Percentiles rank a stretch among this genome's conserved stretches.
Evolutionary conservation across 1,140 invertebrate genomes (phyloP).

Genomic region (Phymorhynchus buccinoides): DNA sequence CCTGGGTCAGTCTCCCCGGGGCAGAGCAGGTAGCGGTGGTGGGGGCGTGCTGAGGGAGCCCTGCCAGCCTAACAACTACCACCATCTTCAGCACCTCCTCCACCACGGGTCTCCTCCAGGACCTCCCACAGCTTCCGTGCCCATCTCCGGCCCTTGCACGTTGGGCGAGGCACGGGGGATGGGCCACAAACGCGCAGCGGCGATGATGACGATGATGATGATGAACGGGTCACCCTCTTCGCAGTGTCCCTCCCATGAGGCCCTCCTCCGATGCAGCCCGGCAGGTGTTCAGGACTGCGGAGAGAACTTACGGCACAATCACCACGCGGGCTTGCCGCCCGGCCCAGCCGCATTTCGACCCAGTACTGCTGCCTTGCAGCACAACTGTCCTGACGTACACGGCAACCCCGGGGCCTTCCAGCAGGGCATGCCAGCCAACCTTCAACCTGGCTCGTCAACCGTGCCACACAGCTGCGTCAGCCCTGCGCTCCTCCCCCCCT

Average conservation of each 20-base stretch:
- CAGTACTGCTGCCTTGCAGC: constrained; percentile 23
- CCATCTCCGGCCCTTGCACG: constrained; percentile 59
- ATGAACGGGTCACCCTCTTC: too few relatives aligned
- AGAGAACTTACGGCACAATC: too few relatives aligned
- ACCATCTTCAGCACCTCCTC: too few relatives aligned
- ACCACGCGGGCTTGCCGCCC: too few relatives aligned
- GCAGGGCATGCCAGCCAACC: constrained; percentile 42
- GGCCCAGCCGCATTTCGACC: neutral
- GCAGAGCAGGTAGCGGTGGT: constrained; percentile 36
- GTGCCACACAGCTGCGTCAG: constrained; percentile 20
- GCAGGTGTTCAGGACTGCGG: too few relatives aligned
- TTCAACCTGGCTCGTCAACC: constrained; percentile 36
- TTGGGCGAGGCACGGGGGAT: constrained; percentile 43
- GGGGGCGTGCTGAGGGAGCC: constrained; percentile 36
- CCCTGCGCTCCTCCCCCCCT: neutral
- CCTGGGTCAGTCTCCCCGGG: constrained; percentile 32
- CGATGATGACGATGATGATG: constrained; percentile 32
- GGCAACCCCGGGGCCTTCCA: constrained; percentile 38
- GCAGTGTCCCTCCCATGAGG: constrained; percentile 38
- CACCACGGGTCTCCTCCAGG: constrained; percentile 40
- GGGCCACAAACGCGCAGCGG: too few relatives aligned
- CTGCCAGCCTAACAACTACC: constrained; percentile 27
- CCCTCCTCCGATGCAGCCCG: constrained; percentile 20
- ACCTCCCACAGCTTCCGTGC: constrained; percentile 48
- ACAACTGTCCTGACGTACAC: constrained; percentile 31